Base-by-base conservation (phyloP, 2,113 vertebrate genomes). In the Heloderma charlesbogerti region DNA sequence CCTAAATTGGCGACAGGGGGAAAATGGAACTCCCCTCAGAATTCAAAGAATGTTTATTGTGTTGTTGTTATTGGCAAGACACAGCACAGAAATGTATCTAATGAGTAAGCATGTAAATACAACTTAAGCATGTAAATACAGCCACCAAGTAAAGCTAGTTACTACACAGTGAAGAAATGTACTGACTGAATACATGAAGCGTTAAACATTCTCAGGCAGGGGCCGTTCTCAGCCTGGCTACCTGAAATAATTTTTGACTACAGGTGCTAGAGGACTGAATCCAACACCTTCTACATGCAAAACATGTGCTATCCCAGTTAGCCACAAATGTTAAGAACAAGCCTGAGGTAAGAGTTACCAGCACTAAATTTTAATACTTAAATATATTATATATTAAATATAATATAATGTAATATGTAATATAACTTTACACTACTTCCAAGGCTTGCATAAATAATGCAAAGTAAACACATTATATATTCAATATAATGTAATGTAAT, bases 1-100 rank as follows among this genome's bases (percentile, higher is more conserved):
- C 99, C 99, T 99, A 77, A 0, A 12, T 72, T 75, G 81, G 0
- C 18, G 71, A 54, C 37, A 77, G 91, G 90, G 69, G 87, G 89
- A 48, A 8, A 8, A 0, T 0, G 79, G 84, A 84, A 83, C 0
- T 3, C 29, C 31, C 0, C 7, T 67, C 51, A 12, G 16, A n/a
- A 10, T 8, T 69, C 43, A 87, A 43, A 60, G 80, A 92, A 92
- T 13, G 4, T 7, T 13, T 83, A 13, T 29, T 72, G 54, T 5
- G 34, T 45, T 84, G 90, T 29, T 43, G 37, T 67, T 89, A 43
- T 20, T n/a, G 25, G 0, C 20, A 43, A 20, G 77, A 84, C 80
- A 1, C 22, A 27, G 6, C 13, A 31, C 43, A 37, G 27, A 57
- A 86, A 31, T 74, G 3, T 27, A 86, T 63, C 79, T 74, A 63